A percentile compares a stretch with the other conserved stretches of the same genome.
Conservation (phyloP, 2,797 vertebrate species). For the Luscinia megarhynchos region DNA sequence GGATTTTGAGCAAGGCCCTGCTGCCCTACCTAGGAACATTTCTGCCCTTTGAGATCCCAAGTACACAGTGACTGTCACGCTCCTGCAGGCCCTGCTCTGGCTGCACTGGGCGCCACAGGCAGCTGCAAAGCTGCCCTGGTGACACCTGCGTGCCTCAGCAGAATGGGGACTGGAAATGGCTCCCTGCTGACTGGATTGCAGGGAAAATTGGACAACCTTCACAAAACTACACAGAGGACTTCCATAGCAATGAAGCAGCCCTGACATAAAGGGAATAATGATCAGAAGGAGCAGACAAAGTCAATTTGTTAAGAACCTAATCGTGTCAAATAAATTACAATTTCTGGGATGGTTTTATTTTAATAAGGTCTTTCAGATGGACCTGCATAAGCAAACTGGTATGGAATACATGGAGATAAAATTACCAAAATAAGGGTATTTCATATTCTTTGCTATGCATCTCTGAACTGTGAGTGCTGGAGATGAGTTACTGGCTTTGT, state of each 20-base stretch:
- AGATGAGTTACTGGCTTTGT: background rate
- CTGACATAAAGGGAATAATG: background rate
- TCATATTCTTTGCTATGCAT: background rate
- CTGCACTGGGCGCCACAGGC: background rate
- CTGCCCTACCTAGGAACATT: background rate
- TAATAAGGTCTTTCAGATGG: background rate
- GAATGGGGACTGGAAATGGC: background rate
- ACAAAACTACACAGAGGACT: background rate
- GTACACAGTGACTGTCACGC: fast-evolving
- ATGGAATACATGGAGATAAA: background rate
- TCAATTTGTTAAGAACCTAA: background rate
- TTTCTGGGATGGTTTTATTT: background rate
- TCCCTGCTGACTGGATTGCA: background rate
- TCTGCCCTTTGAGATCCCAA: background rate
- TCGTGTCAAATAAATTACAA: background rate
- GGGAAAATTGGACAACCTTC: background rate
- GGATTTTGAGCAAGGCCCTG: background rate
- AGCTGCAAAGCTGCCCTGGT: background rate
- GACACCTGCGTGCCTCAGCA: background rate
- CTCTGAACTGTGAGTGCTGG: background rate
- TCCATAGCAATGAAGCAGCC: background rate
- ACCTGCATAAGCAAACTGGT: background rate
- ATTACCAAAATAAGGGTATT: background rate
- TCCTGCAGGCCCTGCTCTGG: background rate
- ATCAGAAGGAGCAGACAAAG: background rate